phyloP scores from a whole-genome alignment of 2,797 vertebrate genomes.

The Mormyrus hasselquistii region DNA sequence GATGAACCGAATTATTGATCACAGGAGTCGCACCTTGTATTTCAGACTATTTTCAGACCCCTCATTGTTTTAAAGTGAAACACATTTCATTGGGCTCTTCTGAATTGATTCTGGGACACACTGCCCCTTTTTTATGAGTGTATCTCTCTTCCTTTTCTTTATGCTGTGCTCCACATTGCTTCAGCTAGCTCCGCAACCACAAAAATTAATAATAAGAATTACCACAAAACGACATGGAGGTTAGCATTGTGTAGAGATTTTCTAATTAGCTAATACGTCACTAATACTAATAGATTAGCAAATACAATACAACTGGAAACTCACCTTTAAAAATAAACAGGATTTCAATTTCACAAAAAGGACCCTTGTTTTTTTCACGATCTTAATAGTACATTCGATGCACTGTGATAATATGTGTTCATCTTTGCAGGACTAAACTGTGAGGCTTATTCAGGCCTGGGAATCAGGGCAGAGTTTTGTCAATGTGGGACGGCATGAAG shows the following conservation, averaged over 20 bases:
- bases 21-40: slow-evolving; percentile 35
- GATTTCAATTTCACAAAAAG: background rate
- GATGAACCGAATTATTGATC: slow-evolving; percentile 51
- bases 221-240: background rate
- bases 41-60: slow-evolving; percentile 42
- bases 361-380: background rate
- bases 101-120: slow-evolving; percentile 45
- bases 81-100: slow-evolving; percentile 34
- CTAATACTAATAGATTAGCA: background rate
- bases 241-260: background rate
- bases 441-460: background rate
- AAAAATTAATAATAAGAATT: background rate
- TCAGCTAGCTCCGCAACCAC: background rate
- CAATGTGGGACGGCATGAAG: background rate
- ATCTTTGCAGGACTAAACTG: background rate
- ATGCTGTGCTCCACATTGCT: background rate
- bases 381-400: background rate
- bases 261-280: background rate
- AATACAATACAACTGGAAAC: background rate
- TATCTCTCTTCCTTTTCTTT: background rate
- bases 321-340: background rate
- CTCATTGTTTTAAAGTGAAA: slow-evolving; percentile 41
- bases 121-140: slow-evolving; percentile 29
- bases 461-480: background rate
- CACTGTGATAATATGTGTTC: background rate